phyloP scores from a whole-genome alignment of 2,113 vertebrate species.

The Antechinus stuartii region DNA sequence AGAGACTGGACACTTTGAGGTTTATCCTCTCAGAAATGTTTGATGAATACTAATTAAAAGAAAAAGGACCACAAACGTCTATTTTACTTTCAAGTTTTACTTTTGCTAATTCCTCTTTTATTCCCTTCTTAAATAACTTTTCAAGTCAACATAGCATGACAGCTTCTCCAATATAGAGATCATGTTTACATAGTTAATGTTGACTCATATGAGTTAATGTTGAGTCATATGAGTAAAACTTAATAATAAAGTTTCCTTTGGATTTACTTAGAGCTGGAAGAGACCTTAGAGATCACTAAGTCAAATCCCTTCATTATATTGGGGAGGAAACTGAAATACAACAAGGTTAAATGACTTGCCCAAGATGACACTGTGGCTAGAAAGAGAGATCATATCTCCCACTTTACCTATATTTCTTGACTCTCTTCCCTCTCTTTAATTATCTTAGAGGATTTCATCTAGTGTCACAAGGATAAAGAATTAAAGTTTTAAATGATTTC shows the following conservation, averaged over 20 bases:
- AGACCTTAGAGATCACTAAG: neutral
- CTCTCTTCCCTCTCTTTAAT: neutral
- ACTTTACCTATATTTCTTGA: neutral
- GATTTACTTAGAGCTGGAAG: constrained; percentile 8
- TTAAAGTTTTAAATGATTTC: neutral
- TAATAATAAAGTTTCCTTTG: neutral
- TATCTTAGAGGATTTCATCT: neutral
- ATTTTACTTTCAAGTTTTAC: neutral
- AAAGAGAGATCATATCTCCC: neutral
- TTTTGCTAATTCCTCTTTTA: constrained; percentile 25
- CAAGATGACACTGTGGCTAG: neutral
- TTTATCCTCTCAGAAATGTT: constrained; percentile 29
- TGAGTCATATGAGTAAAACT: neutral
- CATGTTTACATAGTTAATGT: neutral
- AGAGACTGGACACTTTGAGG: neutral
- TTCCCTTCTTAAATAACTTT: constrained; percentile 11
- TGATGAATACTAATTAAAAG: constrained; percentile 28
- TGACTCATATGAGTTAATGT: neutral
- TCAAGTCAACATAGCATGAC: neutral
- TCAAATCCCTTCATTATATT: neutral
- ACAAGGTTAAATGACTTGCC: neutral
- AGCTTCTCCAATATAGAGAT: neutral
- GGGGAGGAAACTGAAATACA: neutral
- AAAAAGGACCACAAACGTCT: neutral
- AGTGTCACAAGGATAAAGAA: neutral